phyloP scores from a whole-genome alignment of 2,113 vertebrate genomes.

The Pungitius pungitius region DNA sequence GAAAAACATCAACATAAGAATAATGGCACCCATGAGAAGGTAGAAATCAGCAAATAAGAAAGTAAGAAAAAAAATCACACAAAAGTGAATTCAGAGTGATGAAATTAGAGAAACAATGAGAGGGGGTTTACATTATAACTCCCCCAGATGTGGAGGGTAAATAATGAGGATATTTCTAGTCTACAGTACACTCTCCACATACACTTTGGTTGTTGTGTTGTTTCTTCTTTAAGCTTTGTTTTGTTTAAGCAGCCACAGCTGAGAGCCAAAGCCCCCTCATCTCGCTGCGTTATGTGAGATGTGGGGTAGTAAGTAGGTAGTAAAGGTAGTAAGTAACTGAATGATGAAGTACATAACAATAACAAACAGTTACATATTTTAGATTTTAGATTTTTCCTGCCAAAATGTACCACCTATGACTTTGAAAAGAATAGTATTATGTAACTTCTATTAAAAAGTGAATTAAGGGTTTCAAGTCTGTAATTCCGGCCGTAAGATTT shows the following conservation, averaged over 20 bases:
- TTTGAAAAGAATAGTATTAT: too few relatives aligned
- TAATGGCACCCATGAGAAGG: slow-evolving; percentile 70
- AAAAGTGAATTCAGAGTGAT: slow-evolving; percentile 37
- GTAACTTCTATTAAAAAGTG: not conserved
- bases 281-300: slow-evolving; percentile 40
- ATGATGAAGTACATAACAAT: not conserved
- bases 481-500: not conserved
- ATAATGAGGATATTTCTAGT: slow-evolving; percentile 46
- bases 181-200: slow-evolving; percentile 46
- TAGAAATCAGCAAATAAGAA: slow-evolving; percentile 45
- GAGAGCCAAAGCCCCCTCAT: slow-evolving; percentile 25
- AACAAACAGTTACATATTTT: slow-evolving; percentile 12
- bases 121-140: slow-evolving; percentile 38
- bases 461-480: not conserved
- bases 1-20: slow-evolving; percentile 53
- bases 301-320: slow-evolving; percentile 8
- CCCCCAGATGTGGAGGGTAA: slow-evolving; percentile 46
- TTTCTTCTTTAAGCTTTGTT: slow-evolving; percentile 40
- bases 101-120: slow-evolving; percentile 18
- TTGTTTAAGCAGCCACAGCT: slow-evolving; percentile 43
- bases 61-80: slow-evolving; percentile 51
- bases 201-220: slow-evolving; percentile 67
- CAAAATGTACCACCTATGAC: not conserved
- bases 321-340: slow-evolving; percentile 22
- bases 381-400: not conserved